A percentile compares a stretch with the other conserved stretches of the same genome.
Evolutionary conservation across 1,140 invertebrate genomes (phyloP).

Genomic region (Sinonovacula constricta): DNA sequence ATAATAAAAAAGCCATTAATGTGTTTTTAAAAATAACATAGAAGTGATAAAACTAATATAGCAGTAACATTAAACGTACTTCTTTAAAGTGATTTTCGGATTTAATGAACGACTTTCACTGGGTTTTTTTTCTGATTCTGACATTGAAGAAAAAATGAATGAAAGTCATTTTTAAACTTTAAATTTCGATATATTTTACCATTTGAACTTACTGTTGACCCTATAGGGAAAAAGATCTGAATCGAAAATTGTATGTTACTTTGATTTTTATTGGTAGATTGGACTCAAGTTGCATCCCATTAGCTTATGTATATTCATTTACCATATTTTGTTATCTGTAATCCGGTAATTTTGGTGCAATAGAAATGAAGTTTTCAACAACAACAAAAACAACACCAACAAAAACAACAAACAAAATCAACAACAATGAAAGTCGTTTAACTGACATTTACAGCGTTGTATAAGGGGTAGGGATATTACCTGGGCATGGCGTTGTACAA

Average conservation of each 20-base stretch:
- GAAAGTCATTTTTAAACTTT: too few species aligned
- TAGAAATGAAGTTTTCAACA: too few species aligned
- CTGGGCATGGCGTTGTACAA: slow-evolving; percentile 12
- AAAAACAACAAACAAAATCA: neutral
- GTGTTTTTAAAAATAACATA: neutral
- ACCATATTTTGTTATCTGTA: neutral
- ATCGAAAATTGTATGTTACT: too few species aligned
- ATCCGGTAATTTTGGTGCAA: too few species aligned
- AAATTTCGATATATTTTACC: too few species aligned
- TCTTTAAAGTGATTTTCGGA: neutral
- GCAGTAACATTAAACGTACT: neutral
- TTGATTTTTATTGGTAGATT: too few species aligned
- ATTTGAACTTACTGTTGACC: too few species aligned
- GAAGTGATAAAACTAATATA: neutral
- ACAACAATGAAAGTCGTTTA: neutral
- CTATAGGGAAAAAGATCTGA: too few species aligned
- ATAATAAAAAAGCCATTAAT: neutral
- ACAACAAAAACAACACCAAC: neutral
- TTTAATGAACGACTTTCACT: neutral
- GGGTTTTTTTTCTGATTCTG: neutral
- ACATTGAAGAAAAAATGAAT: neutral
- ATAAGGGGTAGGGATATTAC: neutral
- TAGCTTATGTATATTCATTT: neutral
- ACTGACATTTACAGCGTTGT: neutral
- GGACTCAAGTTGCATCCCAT: neutral